Evolutionary conservation across 2,113 vertebrate genomes (phyloP), one percentile per base, ranked within the genome.

Genomic region (Paedocypris sp.): DNA sequence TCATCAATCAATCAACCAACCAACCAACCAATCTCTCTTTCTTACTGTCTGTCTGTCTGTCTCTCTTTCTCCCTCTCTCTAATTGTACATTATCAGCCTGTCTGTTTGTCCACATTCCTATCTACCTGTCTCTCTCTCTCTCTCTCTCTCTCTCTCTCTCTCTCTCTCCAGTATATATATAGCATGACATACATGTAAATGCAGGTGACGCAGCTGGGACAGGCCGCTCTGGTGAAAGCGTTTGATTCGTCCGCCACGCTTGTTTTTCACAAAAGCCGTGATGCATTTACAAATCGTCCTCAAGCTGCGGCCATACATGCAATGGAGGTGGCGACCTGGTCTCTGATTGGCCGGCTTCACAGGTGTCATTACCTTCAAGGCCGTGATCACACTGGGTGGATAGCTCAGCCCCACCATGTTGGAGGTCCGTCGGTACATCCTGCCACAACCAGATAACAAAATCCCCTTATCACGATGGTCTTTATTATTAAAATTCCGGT

Each of bases 401-500:
- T 94, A 97, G 76, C 83, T 94, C 69, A 98, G 80, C 66, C 89
- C 92, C 6, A 90, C 86, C 90, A 91, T 87, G 78, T 92, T 92
- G 67, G 93, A 97, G 43, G 87, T 92, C 47, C 92, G 80, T 63
- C 94, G 87, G 73, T 94, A 96, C 92, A 98, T 96, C 79, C 94
- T 98, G 81, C 54, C 46, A 45, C 19, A 75, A 74, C 74, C 66
- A 46, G 71, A 77, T 79, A 31, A 70, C 42, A 72, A 18, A 59
- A 29, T 42, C 1, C 22, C 2, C 31, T 67, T 11, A 53, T 13
- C 4, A 2, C 6, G 48, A 26, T 43, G 31, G 6, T 9, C 10
- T 20, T 20, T 36, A 10, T 16, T 22, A 64, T 60, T 60, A 43
- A 38, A 26, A 64, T 54, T 54, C 60, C n/a, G n/a, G n/a, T n/a